Base-by-base conservation (phyloP, 2,888 invertebrate genomes). In the Caenorhabditis sp. region DNA sequence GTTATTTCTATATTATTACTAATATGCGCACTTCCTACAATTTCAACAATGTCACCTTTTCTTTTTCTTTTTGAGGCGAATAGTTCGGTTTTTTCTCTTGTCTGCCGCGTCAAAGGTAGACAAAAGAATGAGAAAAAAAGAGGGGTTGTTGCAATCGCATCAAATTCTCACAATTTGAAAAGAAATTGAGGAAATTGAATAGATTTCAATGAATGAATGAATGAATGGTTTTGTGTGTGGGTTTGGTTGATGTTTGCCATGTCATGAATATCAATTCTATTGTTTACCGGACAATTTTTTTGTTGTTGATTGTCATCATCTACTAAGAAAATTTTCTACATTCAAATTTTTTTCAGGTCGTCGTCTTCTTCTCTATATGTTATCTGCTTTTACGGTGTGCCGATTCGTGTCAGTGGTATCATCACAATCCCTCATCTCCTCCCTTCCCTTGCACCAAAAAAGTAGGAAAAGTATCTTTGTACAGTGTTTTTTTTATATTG, bases 121-220 rank as follows among this genome's bases (percentile, higher is more conserved):
- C 52, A 23, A 23, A 8, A 52, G 52, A 52, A 52, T 20, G 21
- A 5, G 21, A 52, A 52, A 52, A 21, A 20, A n/a, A 20, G 8
- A 23, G 23, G 21, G 52, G 52, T 23, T 23, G 52, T 52, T 52
- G 52, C 21, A 52, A 23, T 52, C 52, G 43, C 43, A 43, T 43
- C 43, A 43, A 43, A 43, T 43, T 52, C 52, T 52, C 52, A 52
- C 52, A 52, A 52, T 52, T 52, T 52, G 52, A 52, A 52, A 52
- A 52, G 52, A 52, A 52, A 52, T 52, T 52, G 52, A 23, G 52
- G 52, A 52, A 52, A 23, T 52, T 52, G 52, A 52, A 52, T 20
- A 52, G 52, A 52, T 23, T 20, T 23, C 21, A 52, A 52, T 23
- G 23, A 23, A 23, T 52, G 52, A 52, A 52, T 52, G 23, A 23